phyloP scores from a whole-genome alignment of 92 coral and sea anemone genomes.

The Porites cylindrica region DNA sequence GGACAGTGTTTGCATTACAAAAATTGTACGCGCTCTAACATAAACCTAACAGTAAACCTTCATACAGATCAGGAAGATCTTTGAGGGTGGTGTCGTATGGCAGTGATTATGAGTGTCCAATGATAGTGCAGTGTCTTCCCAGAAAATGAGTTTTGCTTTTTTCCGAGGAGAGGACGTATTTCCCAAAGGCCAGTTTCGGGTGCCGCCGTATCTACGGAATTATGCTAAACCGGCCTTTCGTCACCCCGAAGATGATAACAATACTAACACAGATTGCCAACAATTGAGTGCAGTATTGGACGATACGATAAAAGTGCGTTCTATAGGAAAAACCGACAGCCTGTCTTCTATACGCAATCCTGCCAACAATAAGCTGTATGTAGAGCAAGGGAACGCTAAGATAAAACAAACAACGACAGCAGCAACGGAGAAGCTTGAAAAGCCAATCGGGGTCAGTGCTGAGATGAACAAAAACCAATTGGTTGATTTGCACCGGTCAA shows the following conservation, averaged over 20 bases:
- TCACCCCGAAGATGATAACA: constrained; percentile 46
- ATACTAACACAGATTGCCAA: constrained; percentile 22
- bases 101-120: background rate
- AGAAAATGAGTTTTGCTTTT: constrained; percentile 41
- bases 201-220: constrained; percentile 63
- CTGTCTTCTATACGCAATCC: constrained; percentile 13
- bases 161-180: constrained; percentile 39
- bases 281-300: constrained; percentile 20
- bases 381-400: constrained; percentile 9
- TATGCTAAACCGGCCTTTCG: constrained; percentile 65
- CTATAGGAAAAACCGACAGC: constrained; percentile 30
- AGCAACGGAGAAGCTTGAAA: constrained; percentile 25
- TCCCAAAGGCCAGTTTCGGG: constrained; percentile 37
- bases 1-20: constrained; percentile 3
- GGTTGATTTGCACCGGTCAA: constrained; percentile 37
- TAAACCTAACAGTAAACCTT: background rate
- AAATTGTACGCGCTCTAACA: constrained; percentile 27
- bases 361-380: background rate
- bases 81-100: background rate
- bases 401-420: background rate
- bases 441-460: background rate
- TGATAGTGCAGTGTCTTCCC: background rate
- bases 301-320: constrained; percentile 51
- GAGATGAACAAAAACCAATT: constrained; percentile 44
- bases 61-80: background rate